These are phyloP conservation scores for Phyllopteryx taeniolatus DNA, from an alignment of 2,113 vertebrate genomes.

Conservation along the genomic window DNA sequence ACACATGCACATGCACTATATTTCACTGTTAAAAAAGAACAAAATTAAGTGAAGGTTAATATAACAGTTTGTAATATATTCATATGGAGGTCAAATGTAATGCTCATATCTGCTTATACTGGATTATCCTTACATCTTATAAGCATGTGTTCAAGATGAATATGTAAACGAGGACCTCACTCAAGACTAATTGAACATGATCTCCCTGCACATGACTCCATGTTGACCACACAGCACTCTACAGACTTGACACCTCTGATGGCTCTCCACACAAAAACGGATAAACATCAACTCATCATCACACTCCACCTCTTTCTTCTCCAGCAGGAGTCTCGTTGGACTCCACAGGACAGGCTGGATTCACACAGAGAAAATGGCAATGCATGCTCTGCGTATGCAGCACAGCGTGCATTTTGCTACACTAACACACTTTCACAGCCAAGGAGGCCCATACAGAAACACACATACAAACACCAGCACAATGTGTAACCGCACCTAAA, in stretches of 20 bases:
- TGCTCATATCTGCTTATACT: neutral
- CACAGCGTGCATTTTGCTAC: neutral
- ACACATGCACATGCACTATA: constrained; percentile 14
- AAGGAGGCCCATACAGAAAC: constrained; percentile 18
- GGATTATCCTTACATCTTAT: neutral
- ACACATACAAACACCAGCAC: constrained; percentile 7
- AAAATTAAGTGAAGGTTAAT: neutral
- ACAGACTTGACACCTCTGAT: neutral
- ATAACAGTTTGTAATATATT: neutral
- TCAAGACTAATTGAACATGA: constrained; percentile 1
- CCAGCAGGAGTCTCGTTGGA: constrained; percentile 32
- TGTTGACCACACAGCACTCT: neutral
- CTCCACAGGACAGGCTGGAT: constrained; percentile 38
- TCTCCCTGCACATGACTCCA: neutral
- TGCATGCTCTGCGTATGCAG: neutral
- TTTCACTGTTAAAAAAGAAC: constrained; percentile 16
- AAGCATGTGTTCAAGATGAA: neutral
- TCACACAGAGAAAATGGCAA: constrained; percentile 8
- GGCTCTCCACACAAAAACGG: neutral
- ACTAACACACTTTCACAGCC: constrained; percentile 28
- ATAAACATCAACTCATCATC: constrained; percentile 8
- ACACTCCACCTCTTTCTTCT: neutral
- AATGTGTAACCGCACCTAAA: constrained; percentile 12
- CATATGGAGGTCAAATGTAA: neutral
- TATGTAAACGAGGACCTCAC: neutral